Conservation (phyloP, 1,140 invertebrate genomes). For the Drosophila repletoides region DNA sequence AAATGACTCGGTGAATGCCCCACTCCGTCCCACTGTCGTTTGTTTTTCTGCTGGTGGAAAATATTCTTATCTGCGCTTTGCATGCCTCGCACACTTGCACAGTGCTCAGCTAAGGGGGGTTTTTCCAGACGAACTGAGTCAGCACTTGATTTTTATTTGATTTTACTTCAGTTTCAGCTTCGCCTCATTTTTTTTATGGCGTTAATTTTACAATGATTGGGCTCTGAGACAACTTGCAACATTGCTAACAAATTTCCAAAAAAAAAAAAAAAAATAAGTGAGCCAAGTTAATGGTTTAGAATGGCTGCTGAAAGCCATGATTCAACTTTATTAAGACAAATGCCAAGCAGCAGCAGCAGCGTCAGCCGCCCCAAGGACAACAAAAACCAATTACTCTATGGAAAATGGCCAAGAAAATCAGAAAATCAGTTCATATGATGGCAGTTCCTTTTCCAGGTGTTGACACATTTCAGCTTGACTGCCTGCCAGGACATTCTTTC, state of each 20-base stretch:
- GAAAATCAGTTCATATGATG: conserved; percentile 25
- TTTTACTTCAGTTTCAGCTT: conserved; percentile 55
- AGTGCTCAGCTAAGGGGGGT: conserved; percentile 12
- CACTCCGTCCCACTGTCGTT: conserved; percentile 30
- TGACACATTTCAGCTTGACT: conserved; percentile 40
- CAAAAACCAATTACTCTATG: conserved; percentile 38
- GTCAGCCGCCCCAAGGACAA: conserved; percentile 15
- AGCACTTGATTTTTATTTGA: conserved; percentile 80
- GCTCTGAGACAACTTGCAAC: conserved; percentile 29
- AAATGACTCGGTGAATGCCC: conserved; percentile 48
- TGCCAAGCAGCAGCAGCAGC: conserved; percentile 22
- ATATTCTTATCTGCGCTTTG: conserved; percentile 76
- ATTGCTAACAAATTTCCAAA: not conserved
- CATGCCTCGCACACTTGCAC: conserved; percentile 51
- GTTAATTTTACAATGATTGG: conserved; percentile 75
- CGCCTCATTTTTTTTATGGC: conserved; percentile 60
- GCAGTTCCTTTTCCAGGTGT: conserved; percentile 28
- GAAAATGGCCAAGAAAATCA: conserved; percentile 5
- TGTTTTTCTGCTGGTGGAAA: conserved; percentile 36
- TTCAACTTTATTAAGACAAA: conserved; percentile 55
- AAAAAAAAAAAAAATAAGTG: not conserved
- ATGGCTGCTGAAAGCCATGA: not conserved
- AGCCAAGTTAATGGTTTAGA: conserved; percentile 14
- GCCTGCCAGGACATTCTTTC: not conserved
- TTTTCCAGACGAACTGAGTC: conserved; percentile 72